Evolutionary conservation across 2,888 invertebrate genomes (phyloP).

Genomic region (Dryobota labecula): DNA sequence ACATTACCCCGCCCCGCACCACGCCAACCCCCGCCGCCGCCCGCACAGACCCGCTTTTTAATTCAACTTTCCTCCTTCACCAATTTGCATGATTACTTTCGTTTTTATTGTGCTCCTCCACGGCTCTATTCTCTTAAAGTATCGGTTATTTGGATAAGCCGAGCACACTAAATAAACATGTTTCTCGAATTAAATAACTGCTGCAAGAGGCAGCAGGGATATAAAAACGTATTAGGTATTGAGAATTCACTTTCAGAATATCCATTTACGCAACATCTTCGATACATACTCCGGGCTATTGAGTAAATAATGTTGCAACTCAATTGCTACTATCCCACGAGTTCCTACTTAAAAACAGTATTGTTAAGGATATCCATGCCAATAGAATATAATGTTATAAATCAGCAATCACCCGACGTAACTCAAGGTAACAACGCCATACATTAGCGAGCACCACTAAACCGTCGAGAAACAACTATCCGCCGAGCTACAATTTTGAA

Average conservation of each 20-base stretch:
- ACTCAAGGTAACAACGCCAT: constrained; percentile 56
- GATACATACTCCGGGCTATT: constrained; percentile 4
- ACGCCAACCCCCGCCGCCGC: constrained; percentile 61
- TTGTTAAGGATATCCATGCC: background rate
- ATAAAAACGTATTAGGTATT: constrained; percentile 54
- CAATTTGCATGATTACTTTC: constrained; percentile 91
- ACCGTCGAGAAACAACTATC: constrained; percentile 73
- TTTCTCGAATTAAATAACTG: constrained; percentile 61
- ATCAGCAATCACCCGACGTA: constrained; percentile 43
- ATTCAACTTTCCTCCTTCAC: constrained; percentile 89
- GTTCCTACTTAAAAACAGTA: background rate
- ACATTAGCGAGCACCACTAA: constrained; percentile 56
- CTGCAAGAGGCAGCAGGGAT: constrained; percentile 25
- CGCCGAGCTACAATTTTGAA: constrained; percentile 86
- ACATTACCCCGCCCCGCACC: constrained; percentile 80
- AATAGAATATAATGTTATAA: constrained; percentile 21
- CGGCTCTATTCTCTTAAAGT: constrained; percentile 75
- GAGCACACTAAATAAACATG: constrained; percentile 66
- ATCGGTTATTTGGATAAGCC: constrained; percentile 75
- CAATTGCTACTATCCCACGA: background rate
- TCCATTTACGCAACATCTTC: constrained; percentile 27
- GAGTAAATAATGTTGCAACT: background rate
- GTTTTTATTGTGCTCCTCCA: constrained; percentile 87
- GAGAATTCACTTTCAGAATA: constrained; percentile 32
- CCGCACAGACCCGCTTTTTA: constrained; percentile 86